Evolutionary conservation across 2,888 invertebrate species (phyloP).

Genomic region (Unio delphinus): DNA sequence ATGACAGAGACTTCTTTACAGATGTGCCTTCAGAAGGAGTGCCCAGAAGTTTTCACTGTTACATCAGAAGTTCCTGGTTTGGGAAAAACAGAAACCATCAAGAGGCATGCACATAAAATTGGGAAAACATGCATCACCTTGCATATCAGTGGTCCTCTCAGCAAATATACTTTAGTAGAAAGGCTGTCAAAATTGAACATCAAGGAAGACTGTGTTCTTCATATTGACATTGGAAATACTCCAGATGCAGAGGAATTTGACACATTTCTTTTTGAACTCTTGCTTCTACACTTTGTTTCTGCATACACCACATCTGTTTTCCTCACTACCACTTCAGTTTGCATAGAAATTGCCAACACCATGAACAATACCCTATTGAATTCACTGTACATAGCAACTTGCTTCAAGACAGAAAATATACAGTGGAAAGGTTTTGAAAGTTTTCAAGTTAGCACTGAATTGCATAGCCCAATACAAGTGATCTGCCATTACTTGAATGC

Average conservation of each 20-base stretch:
- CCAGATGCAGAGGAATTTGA: slow-evolving; percentile 33
- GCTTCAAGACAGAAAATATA: slow-evolving; percentile 29
- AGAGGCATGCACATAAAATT: slow-evolving; percentile 14
- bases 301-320: slow-evolving; percentile 20
- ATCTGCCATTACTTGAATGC: slow-evolving; percentile 40
- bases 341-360: slow-evolving; percentile 48
- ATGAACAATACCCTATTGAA: slow-evolving; percentile 35
- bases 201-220: slow-evolving; percentile 22
- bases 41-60: slow-evolving; percentile 23
- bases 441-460: slow-evolving; percentile 33
- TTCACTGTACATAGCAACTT: slow-evolving; percentile 35
- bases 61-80: slow-evolving; percentile 42
- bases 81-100: slow-evolving; percentile 38
- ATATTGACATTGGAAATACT: slow-evolving; percentile 43
- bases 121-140: slow-evolving; percentile 18
- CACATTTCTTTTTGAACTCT: slow-evolving; percentile 43
- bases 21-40: slow-evolving; percentile 14
- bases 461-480: slow-evolving; percentile 45
- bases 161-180: slow-evolving; percentile 20
- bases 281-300: slow-evolving; percentile 32
- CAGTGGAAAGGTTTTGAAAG: slow-evolving; percentile 28
- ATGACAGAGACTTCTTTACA: slow-evolving; percentile 14
- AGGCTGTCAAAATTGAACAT: slow-evolving; percentile 20
- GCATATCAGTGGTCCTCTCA: slow-evolving; percentile 44
- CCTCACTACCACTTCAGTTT: slow-evolving; percentile 23